Evolutionary conservation across 2,888 invertebrate species (phyloP), one percentile per base, ranked within the genome.

Genomic region (Tupiocoris notatus): DNA sequence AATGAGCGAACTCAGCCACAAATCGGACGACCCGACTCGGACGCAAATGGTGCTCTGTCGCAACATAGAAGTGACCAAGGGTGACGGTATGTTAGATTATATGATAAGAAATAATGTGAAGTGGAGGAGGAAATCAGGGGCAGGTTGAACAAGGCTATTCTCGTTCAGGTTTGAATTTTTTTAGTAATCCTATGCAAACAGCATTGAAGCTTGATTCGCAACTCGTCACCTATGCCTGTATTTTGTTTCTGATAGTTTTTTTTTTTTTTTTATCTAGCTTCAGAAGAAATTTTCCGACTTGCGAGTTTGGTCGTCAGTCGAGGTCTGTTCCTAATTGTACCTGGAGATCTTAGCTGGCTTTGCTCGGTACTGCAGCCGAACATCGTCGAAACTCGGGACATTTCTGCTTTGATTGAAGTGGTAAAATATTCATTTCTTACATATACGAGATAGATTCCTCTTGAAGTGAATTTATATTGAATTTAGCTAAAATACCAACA

Each of bases 331-430:
- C 83, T 86, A 77, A 80, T 88, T 9, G 56, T 80, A 17, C 76
- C 77, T 7, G 79, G 79, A 1, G 77, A 79, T 6, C 63, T 79
- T 22, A 61, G 83, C 84, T 79, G 79, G 79, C 81, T 88, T 12
- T 81, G 81, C 23, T 81, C 81, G 22, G 81, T 81, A 17, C 81
- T 82, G 68, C 78, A 79, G 9, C 83, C 84, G 0, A 81, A 83
- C 21, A 79, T 85, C 3, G 81, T 82, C 39, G 80, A 83, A 12
- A 84, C 84, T 9, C 88, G 88, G 81, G 83, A 84, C 2, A 86
- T 88, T 84, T 86, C 84, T 77, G 88, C 87, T 82, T 82, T 80
- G 22, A 77, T 79, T 24, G 87, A 86, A 82, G 85, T 88, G 75
- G 85, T 86, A 76, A 84, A n/a, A n/a, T n/a, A n/a, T n/a, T n/a